A percentile compares a stretch with the other conserved stretches of the same genome.
Conservation (phyloP, 2,888 invertebrate genomes). For the Gibbula magus region DNA sequence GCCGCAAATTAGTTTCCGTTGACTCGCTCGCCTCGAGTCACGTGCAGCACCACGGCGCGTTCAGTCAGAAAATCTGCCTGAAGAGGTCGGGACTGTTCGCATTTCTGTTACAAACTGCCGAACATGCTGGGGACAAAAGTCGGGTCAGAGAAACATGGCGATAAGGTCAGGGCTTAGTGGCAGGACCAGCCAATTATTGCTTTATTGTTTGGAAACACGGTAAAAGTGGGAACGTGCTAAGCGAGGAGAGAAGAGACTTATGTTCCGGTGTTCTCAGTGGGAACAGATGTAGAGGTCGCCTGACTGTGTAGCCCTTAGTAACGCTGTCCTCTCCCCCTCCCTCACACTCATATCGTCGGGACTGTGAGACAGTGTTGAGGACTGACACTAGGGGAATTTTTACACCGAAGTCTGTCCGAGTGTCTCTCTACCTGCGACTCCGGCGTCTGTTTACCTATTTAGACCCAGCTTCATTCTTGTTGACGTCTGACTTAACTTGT, state of each 20-base stretch:
- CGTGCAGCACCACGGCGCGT: background rate
- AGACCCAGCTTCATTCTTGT: slow-evolving; percentile 1
- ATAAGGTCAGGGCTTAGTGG: no score
- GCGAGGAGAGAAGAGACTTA: background rate
- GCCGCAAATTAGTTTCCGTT: background rate
- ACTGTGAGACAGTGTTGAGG: no score
- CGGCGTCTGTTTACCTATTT: background rate
- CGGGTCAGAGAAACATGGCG: background rate
- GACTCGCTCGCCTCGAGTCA: background rate
- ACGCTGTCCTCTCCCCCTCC: no score
- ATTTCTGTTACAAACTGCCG: background rate
- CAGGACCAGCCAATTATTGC: no score
- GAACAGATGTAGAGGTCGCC: background rate
- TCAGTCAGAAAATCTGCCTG: background rate
- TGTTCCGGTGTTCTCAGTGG: background rate
- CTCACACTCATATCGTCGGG: no score
- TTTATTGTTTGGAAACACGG: slow-evolving; percentile 1
- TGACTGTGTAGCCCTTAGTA: no score
- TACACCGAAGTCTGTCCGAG: no score
- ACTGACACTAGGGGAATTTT: no score
- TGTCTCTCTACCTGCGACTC: background rate
- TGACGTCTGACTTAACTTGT: slow-evolving; percentile 1
- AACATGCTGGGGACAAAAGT: slow-evolving; percentile 1
- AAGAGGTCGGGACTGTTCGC: background rate
- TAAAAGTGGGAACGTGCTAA: background rate